Conservation (phyloP, 2,888 invertebrate species). For the Osmoderma eremita region DNA sequence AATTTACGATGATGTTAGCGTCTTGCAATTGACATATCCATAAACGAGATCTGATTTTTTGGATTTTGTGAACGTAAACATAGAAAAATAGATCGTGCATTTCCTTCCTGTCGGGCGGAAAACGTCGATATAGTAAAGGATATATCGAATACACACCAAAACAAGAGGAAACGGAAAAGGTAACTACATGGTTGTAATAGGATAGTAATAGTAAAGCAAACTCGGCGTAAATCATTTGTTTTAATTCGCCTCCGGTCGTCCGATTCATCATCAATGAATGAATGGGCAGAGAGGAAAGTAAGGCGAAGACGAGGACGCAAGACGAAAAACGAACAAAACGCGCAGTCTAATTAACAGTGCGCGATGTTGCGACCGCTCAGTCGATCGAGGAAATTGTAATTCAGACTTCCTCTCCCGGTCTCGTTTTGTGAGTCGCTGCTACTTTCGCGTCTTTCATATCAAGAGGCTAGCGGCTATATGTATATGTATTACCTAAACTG, state of each 20-base stretch:
- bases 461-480: neutral
- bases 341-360: slow-evolving; percentile 30
- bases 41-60: no score
- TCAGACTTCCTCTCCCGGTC: slow-evolving; percentile 21
- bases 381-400: slow-evolving; percentile 35
- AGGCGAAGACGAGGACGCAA: slow-evolving; percentile 14
- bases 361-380: slow-evolving; percentile 27
- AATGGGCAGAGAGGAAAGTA: neutral
- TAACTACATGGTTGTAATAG: neutral
- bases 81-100: slow-evolving; percentile 6
- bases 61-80: no score
- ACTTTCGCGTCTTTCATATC: no score
- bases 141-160: neutral
- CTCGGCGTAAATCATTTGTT: slow-evolving; percentile 23
- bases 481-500: neutral
- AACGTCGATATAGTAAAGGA: slow-evolving; percentile 2
- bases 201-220: slow-evolving; percentile 7
- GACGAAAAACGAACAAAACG: slow-evolving; percentile 30
- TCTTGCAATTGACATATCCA: no score
- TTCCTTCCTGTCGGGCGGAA: slow-evolving; percentile 11
- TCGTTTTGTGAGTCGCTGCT: no score
- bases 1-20: no score
- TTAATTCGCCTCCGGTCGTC: slow-evolving; percentile 23
- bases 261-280: slow-evolving; percentile 28
- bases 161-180: slow-evolving; percentile 24